A percentile compares a stretch with the other conserved stretches of the same genome.
Evolutionary conservation across 37 sponge, comb jelly and placozoan genomes (phyloP).

Genomic region (Hormiphora californensis): DNA sequence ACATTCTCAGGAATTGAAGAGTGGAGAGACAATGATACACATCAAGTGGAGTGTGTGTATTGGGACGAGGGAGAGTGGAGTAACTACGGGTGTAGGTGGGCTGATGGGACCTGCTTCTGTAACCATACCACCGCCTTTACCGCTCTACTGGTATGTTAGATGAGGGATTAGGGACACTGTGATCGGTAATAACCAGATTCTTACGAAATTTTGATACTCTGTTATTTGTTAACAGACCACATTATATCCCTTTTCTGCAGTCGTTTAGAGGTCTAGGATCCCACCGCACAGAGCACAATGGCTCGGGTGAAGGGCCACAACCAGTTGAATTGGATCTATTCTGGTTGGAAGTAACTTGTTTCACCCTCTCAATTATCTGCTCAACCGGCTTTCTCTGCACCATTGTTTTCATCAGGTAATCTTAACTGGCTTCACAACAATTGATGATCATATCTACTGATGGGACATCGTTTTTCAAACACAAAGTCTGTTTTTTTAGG

Average conservation of each 20-base stretch:
- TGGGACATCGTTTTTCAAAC: too few relatives aligned
- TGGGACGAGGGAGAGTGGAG: slow-evolving; percentile 2
- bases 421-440: neutral
- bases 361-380: neutral
- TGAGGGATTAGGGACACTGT: too few relatives aligned
- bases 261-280: too few relatives aligned
- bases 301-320: too few relatives aligned
- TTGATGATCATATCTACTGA: neutral
- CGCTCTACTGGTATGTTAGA: slow-evolving; percentile 10
- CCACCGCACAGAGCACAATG: too few relatives aligned
- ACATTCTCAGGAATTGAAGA: neutral
- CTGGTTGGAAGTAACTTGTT: slow-evolving; percentile 1
- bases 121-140: slow-evolving; percentile 45
- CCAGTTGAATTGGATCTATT: too few relatives aligned
- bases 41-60: slow-evolving; percentile 6
- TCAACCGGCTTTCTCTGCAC: neutral
- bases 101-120: neutral
- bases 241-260: too few relatives aligned
- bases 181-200: too few relatives aligned
- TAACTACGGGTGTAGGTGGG: neutral
- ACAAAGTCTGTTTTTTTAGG: neutral
- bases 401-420: neutral
- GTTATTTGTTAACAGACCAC: too few relatives aligned
- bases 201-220: too few relatives aligned
- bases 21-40: slow-evolving; percentile 4